phyloP scores from a whole-genome alignment of 2,113 vertebrate genomes.

The Castor canadensis region DNA sequence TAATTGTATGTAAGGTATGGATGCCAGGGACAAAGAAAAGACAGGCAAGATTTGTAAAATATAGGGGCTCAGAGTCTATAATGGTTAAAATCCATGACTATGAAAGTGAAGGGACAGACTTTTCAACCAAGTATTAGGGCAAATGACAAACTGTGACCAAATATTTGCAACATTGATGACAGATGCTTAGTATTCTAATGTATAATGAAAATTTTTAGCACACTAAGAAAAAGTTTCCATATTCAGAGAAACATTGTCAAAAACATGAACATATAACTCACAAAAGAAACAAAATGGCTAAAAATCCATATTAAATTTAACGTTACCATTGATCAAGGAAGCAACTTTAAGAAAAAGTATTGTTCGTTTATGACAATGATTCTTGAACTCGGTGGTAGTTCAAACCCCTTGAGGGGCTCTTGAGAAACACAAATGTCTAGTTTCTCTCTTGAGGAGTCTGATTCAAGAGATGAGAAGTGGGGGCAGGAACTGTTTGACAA shows the following conservation, averaged over 20 bases:
- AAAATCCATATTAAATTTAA: neutral
- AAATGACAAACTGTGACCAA: slow-evolving; percentile 21
- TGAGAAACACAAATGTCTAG: neutral
- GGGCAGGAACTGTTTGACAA: neutral
- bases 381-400: neutral
- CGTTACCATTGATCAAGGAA: neutral
- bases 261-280: neutral
- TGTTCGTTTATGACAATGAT: neutral
- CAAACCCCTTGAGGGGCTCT: neutral
- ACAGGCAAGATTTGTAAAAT: neutral
- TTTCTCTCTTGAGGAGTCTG: neutral
- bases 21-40: neutral
- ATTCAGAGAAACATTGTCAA: neutral
- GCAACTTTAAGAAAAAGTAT: neutral
- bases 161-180: neutral
- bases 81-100: neutral
- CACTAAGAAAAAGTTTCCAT: neutral
- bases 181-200: neutral
- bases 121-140: neutral
- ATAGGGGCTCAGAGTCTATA: neutral
- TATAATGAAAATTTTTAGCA: neutral
- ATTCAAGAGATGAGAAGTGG: neutral
- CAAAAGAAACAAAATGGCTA: neutral
- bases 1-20: neutral
- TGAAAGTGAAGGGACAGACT: neutral